Conservation (phyloP, 2,113 vertebrate genomes). For the Bufo gargarizans region DNA sequence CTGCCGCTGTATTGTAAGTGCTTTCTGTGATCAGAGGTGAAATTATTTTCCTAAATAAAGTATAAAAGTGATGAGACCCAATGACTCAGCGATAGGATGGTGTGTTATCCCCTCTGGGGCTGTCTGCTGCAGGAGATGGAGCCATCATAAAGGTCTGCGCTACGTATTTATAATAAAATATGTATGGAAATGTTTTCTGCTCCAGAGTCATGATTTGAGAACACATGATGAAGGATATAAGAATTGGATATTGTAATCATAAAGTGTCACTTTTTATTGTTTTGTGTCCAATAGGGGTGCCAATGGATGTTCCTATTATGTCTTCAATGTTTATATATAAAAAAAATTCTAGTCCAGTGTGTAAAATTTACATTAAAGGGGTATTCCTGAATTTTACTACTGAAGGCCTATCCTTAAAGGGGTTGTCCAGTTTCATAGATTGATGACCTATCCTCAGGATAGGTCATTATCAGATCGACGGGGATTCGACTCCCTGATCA, state of each 20-base stretch:
- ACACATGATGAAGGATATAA: not conserved
- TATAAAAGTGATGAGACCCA: conserved; percentile 12
- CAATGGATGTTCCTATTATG: too few relatives aligned
- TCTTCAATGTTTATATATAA: too few relatives aligned
- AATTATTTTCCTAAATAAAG: conserved; percentile 28
- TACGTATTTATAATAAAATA: conserved; percentile 21
- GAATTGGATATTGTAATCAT: not conserved
- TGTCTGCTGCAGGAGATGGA: not conserved
- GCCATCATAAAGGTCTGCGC: not conserved
- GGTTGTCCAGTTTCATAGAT: too few relatives aligned
- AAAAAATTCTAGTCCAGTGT: too few relatives aligned
- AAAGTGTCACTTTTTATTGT: not conserved
- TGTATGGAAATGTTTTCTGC: not conserved
- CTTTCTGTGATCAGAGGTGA: not conserved
- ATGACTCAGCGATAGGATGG: not conserved
- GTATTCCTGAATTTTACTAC: too few relatives aligned
- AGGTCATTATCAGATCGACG: too few relatives aligned
- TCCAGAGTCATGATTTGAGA: not conserved
- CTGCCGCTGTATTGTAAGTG: not conserved
- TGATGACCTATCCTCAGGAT: too few relatives aligned
- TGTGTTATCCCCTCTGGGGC: not conserved
- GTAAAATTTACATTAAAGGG: too few relatives aligned
- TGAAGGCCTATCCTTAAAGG: too few relatives aligned
- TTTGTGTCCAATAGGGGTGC: not conserved
- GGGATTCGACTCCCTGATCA: too few relatives aligned